Conservation (phyloP, 2,113 vertebrate species). For the Orthochromis malagaraziensis region DNA sequence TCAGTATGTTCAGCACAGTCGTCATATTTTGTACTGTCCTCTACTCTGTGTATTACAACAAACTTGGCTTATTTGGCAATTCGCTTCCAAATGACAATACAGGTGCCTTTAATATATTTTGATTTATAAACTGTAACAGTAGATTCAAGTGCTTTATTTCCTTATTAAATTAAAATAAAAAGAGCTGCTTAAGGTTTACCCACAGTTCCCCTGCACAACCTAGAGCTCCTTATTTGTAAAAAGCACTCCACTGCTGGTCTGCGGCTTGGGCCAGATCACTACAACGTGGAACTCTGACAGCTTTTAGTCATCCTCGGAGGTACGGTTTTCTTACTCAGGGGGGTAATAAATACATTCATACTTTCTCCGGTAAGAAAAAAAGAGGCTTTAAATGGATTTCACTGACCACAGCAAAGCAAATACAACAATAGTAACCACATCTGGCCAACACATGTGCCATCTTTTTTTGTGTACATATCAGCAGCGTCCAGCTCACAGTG, state of each 20-base stretch:
- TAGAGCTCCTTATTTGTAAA: background rate
- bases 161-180: background rate
- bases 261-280: background rate
- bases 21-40: background rate
- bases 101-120: background rate
- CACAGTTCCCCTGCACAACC: background rate
- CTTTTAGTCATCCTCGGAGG: constrained; percentile 10
- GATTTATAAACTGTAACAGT: background rate
- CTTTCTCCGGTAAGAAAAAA: constrained; percentile 22
- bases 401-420: constrained; percentile 23
- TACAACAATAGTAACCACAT: constrained; percentile 57
- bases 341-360: constrained; percentile 18
- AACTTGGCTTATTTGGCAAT: background rate
- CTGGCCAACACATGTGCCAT: constrained; percentile 62
- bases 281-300: background rate
- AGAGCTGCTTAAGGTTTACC: background rate
- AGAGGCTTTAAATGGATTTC: background rate
- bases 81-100: background rate
- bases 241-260: background rate
- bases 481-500: background rate
- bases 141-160: background rate
- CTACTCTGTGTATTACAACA: background rate
- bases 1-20: background rate
- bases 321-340: background rate
- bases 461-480: constrained; percentile 31